Evolutionary conservation across 2,888 invertebrate genomes (phyloP).

Genomic region (Carabus problematicus): DNA sequence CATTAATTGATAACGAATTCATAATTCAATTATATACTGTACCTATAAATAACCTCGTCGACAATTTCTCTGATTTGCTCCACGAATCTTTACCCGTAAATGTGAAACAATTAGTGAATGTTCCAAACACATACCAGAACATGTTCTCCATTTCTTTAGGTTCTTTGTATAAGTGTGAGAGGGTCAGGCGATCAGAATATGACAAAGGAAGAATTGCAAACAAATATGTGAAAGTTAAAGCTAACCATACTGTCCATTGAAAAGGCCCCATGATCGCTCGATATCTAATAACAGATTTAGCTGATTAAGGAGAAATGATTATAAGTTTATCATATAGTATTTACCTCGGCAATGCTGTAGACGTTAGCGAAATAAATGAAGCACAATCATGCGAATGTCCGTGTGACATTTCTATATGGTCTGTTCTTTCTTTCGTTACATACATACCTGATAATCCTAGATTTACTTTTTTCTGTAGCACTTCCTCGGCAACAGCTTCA

Average conservation of each 20-base stretch:
- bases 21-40: slow-evolving; percentile 42
- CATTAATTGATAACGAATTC: slow-evolving; percentile 12
- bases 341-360: slow-evolving; percentile 79
- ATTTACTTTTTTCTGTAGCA: slow-evolving; percentile 65
- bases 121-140: slow-evolving; percentile 89
- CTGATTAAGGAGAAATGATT: not conserved
- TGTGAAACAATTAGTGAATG: slow-evolving; percentile 82
- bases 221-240: slow-evolving; percentile 73
- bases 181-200: slow-evolving; percentile 74
- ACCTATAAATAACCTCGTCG: slow-evolving; percentile 78
- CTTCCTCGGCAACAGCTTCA: slow-evolving; percentile 67
- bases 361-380: slow-evolving; percentile 76
- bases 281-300: slow-evolving; percentile 62
- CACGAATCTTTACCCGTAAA: slow-evolving; percentile 74
- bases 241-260: slow-evolving; percentile 82
- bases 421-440: slow-evolving; percentile 63
- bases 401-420: slow-evolving; percentile 67
- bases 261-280: slow-evolving; percentile 85
- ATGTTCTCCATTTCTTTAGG: slow-evolving; percentile 80
- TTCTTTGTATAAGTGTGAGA: slow-evolving; percentile 70
- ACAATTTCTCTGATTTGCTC: slow-evolving; percentile 72
- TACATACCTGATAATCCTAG: slow-evolving; percentile 78
- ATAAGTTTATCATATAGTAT: not conserved
- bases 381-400: slow-evolving; percentile 79
- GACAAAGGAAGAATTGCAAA: slow-evolving; percentile 77